Conservation (phyloP, 2,113 vertebrate species). For the Azemiops feae region DNA sequence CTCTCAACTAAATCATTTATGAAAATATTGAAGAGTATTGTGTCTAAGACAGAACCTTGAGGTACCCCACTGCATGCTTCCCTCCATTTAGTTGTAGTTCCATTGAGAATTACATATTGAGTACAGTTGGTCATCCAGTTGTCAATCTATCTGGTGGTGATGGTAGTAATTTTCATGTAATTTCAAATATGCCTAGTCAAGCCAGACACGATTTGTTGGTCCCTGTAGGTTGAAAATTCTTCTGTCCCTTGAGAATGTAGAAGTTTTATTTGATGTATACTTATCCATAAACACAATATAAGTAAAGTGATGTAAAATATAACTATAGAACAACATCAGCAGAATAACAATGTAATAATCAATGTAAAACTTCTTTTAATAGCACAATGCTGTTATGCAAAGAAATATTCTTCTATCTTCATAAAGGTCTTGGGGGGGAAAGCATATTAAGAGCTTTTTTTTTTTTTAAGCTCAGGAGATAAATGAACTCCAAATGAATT, state of each 20-base stretch:
- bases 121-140: neutral
- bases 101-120: neutral
- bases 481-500: neutral
- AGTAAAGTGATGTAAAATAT: neutral
- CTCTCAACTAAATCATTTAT: neutral
- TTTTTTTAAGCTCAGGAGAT: neutral
- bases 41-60: neutral
- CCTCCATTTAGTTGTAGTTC: neutral
- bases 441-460: neutral
- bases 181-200: neutral
- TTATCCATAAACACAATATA: neutral
- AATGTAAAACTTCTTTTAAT: neutral
- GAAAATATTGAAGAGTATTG: neutral
- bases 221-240: neutral
- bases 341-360: neutral
- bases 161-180: neutral
- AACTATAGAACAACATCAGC: neutral
- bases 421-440: neutral
- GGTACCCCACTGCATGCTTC: neutral
- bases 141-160: neutral
- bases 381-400: neutral
- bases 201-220: neutral
- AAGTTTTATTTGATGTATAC: neutral
- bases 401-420: neutral
- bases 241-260: neutral